These are phyloP conservation scores for Variabilichromis moorii DNA, from an alignment of 2,113 vertebrate species.

Conservation along the genomic window DNA sequence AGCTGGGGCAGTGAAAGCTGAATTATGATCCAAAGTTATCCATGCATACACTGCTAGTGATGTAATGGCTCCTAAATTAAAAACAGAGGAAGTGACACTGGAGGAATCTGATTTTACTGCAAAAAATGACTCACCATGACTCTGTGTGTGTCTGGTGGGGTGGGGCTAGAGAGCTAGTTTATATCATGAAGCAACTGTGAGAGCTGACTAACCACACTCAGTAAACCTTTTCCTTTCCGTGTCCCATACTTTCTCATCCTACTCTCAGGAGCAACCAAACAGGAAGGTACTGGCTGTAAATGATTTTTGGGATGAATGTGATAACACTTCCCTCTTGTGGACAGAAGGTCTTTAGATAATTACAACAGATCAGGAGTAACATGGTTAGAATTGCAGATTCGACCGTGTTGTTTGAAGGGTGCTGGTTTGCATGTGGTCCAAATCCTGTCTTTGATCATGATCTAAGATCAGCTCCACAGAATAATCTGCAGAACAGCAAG, in stretches of 20 bases:
- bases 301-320: slow-evolving; percentile 31
- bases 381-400: background rate
- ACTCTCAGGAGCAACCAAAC: background rate
- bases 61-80: background rate
- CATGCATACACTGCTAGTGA: background rate
- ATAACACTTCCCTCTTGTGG: slow-evolving; percentile 76
- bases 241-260: background rate
- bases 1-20: background rate
- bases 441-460: background rate
- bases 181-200: background rate
- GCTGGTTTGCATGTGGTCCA: background rate
- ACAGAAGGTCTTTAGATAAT: slow-evolving; percentile 27
- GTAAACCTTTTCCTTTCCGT: background rate
- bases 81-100: background rate
- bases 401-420: background rate
- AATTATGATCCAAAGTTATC: background rate
- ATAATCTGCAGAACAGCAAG: background rate
- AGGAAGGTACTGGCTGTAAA: background rate
- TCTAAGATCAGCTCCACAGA: background rate
- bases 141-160: background rate
- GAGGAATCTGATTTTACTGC: background rate
- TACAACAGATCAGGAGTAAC: background rate
- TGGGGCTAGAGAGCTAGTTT: background rate
- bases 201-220: background rate
- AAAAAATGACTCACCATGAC: background rate